These are phyloP conservation scores for Aphelinus certus DNA, from an alignment of 1,140 invertebrate genomes.

Conservation along the genomic window DNA sequence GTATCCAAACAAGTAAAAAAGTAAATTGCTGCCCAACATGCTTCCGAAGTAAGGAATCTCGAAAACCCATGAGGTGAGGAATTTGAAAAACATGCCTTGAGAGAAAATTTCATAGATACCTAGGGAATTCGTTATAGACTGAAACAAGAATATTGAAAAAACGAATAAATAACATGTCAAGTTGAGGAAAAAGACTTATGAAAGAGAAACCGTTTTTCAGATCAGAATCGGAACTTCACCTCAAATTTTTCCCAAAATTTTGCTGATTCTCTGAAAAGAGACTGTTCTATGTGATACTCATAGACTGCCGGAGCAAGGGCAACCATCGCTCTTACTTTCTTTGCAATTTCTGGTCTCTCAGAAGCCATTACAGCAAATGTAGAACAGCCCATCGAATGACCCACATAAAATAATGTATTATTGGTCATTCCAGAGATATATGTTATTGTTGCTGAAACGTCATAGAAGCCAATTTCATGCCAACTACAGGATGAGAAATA, in stretches of 20 bases:
- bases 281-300: slow-evolving; percentile 51
- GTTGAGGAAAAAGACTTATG: background rate
- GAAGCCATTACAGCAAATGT: slow-evolving; percentile 64
- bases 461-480: slow-evolving; percentile 74
- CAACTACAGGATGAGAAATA: slow-evolving; percentile 47
- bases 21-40: slow-evolving; percentile 69
- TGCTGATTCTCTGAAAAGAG: slow-evolving; percentile 46
- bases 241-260: slow-evolving; percentile 46
- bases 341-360: slow-evolving; percentile 66
- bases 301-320: slow-evolving; percentile 64
- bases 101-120: slow-evolving; percentile 67
- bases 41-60: slow-evolving; percentile 62
- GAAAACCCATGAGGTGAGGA: slow-evolving; percentile 64
- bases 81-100: slow-evolving; percentile 65
- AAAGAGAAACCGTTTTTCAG: background rate
- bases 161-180: too few species aligned
- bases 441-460: slow-evolving; percentile 72
- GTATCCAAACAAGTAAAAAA: slow-evolving; percentile 75
- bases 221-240: slow-evolving; percentile 26
- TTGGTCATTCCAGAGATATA: slow-evolving; percentile 67
- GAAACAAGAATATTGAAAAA: slow-evolving; percentile 2
- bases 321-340: slow-evolving; percentile 57
- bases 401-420: slow-evolving; percentile 66
- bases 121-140: slow-evolving; percentile 51
- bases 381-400: slow-evolving; percentile 73